Percentiles rank a stretch among this genome's conserved stretches.
These are phyloP conservation scores for Leuciscus idus DNA, from an alignment of 2,113 vertebrate genomes.

Conservation along the genomic window DNA sequence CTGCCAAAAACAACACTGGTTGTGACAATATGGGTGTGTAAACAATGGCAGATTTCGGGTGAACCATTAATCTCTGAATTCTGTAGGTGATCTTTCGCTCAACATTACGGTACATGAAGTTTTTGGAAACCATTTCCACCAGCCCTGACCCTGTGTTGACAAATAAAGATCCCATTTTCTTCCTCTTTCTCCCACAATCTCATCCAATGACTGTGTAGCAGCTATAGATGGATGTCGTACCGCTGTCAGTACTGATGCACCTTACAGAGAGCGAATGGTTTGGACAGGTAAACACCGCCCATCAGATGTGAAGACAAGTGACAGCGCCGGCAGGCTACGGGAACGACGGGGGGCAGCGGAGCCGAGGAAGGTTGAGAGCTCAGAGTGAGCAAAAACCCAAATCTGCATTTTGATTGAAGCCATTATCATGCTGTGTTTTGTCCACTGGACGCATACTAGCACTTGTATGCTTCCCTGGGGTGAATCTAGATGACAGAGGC, in stretches of 20 bases:
- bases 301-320: conserved; percentile 17
- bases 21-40: neutral
- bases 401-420: conserved; percentile 50
- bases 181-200: neutral
- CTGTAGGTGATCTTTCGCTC: too few relatives aligned
- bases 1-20: too few relatives aligned
- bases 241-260: neutral
- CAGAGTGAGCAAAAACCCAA: conserved; percentile 10
- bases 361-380: conserved; percentile 1
- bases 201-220: conserved; percentile 8
- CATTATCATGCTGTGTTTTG: conserved; percentile 39
- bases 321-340: neutral
- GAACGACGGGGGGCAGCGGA: neutral
- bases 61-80: neutral
- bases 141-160: too few relatives aligned
- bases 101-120: neutral
- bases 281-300: conserved; percentile 12
- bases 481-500: conserved; percentile 11
- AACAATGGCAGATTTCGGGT: neutral
- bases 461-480: neutral
- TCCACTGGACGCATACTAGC: conserved; percentile 3
- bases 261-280: neutral
- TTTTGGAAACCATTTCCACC: neutral
- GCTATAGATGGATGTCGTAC: neutral
- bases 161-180: neutral